A percentile compares a stretch with the other conserved stretches of the same genome.
These are phyloP conservation scores for Gallinago stenura DNA, from an alignment of 2,797 vertebrate species.

Conservation along the genomic window DNA sequence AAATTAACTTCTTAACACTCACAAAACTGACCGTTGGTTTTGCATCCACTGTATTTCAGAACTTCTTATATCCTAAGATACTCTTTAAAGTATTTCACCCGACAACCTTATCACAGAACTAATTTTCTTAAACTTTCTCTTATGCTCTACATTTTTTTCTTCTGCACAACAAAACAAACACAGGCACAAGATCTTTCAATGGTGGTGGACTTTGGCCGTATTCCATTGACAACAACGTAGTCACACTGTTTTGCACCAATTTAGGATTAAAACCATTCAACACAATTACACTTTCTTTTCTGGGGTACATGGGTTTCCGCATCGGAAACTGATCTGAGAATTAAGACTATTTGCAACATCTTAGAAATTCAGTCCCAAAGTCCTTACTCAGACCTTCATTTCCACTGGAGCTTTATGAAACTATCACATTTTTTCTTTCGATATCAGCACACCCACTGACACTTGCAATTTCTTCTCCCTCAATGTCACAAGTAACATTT, in stretches of 20 bases:
- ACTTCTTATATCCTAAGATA: neutral
- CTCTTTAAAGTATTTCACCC: neutral
- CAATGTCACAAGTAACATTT: neutral
- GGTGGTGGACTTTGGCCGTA: neutral
- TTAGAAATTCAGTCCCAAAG: neutral
- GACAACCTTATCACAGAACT: neutral
- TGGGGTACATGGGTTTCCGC: neutral
- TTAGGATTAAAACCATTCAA: neutral
- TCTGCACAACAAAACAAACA: slow-evolving; percentile 11
- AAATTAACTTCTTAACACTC: neutral
- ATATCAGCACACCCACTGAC: neutral
- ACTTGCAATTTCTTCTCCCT: neutral
- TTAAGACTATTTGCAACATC: neutral
- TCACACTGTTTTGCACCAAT: neutral
- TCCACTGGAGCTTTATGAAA: neutral
- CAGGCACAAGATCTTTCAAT: neutral
- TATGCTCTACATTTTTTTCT: neutral
- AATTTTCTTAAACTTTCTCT: neutral
- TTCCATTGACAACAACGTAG: neutral
- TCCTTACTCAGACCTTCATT: neutral
- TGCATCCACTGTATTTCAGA: neutral
- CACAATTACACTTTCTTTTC: neutral
- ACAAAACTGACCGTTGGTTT: neutral
- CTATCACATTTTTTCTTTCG: neutral
- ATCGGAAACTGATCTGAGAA: neutral